Evolutionary conservation across 2,888 invertebrate genomes (phyloP).

Genomic region (Stenodera caucasica): DNA sequence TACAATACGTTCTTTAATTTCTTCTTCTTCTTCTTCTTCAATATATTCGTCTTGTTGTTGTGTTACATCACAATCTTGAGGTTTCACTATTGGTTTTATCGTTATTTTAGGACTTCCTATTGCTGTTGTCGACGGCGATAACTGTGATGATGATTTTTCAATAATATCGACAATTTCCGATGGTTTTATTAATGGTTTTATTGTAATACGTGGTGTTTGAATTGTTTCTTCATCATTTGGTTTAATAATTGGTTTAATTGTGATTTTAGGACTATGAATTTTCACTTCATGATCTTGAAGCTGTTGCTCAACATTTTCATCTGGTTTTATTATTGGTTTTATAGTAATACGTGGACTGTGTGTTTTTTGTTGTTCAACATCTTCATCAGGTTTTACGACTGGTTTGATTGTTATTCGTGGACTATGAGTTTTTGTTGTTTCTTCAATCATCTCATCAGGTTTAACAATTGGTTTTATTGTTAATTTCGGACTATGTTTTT

Average conservation of each 20-base stretch:
- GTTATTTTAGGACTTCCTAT: conserved; percentile 54
- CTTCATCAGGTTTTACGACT: conserved; percentile 36
- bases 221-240: conserved; percentile 35
- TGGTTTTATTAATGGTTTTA: conserved; percentile 60
- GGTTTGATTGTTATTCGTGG: conserved; percentile 63
- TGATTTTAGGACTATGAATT: conserved; percentile 53
- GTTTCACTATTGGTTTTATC: conserved; percentile 59
- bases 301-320: conserved; percentile 27
- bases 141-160: conserved; percentile 10
- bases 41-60: conserved; percentile 51
- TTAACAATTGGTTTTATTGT: conserved; percentile 58
- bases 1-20: conserved; percentile 59
- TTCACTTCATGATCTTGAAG: conserved; percentile 17
- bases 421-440: conserved; percentile 34
- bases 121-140: not conserved
- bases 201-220: conserved; percentile 52
- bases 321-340: conserved; percentile 61
- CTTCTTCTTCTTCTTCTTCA: conserved; percentile 47
- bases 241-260: conserved; percentile 58
- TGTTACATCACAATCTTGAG: conserved; percentile 50
- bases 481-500: conserved; percentile 42
- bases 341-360: conserved; percentile 46
- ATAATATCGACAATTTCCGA: conserved; percentile 43
- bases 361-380: conserved; percentile 50
- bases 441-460: conserved; percentile 39